Evolutionary conservation across 2,797 vertebrate species (phyloP).

Genomic region (Enoplosus armatus): DNA sequence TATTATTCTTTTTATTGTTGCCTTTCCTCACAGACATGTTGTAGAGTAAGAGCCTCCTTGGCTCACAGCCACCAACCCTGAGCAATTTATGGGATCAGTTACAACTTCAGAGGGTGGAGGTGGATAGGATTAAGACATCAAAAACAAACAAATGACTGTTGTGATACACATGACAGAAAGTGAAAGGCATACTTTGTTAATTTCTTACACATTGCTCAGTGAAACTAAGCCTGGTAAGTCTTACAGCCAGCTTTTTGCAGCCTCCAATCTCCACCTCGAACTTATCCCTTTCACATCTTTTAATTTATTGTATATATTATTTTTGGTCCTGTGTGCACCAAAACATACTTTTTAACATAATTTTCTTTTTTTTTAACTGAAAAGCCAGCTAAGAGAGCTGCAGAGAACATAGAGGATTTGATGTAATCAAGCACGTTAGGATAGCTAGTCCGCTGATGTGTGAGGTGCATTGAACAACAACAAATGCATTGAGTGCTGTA

Average conservation of each 20-base stretch:
- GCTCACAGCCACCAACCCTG: neutral
- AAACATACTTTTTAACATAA: neutral
- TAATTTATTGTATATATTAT: neutral
- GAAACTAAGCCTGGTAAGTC: neutral
- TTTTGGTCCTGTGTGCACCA: neutral
- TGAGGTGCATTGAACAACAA: neutral
- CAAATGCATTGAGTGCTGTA: neutral
- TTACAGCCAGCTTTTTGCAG: neutral
- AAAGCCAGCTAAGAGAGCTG: too few species aligned
- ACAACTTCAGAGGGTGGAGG: neutral
- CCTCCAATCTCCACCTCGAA: neutral
- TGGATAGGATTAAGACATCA: constrained; percentile 17
- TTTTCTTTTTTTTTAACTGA: too few species aligned
- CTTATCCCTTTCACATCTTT: neutral
- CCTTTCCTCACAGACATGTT: neutral
- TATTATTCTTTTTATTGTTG: too few species aligned
- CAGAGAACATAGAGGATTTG: neutral
- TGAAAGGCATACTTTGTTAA: neutral
- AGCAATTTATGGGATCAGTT: constrained; percentile 4
- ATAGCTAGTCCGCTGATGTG: neutral
- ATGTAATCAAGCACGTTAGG: neutral
- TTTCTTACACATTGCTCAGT: neutral
- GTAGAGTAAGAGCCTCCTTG: neutral
- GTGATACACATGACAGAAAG: constrained; percentile 11
- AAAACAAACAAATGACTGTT: constrained; percentile 1